Evolutionary conservation across 2,888 invertebrate genomes (phyloP).

Genomic region (Andrena chrysosceles): DNA sequence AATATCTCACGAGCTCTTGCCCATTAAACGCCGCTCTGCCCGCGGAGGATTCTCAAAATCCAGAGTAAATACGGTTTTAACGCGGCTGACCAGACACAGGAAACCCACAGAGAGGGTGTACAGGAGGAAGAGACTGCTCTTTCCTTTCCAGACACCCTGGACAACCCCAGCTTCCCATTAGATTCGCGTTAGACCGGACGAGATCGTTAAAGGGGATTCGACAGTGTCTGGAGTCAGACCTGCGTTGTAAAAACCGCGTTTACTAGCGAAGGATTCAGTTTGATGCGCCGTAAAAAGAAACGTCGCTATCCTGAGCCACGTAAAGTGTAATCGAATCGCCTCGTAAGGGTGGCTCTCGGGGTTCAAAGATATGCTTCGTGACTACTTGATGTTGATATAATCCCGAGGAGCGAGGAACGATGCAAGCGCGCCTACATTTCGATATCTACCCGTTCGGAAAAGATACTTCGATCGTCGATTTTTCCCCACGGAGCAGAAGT

Average conservation of each 20-base stretch:
- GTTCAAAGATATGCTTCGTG: too few species aligned
- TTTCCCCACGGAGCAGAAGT: background rate
- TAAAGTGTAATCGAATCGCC: background rate
- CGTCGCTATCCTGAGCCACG: too few species aligned
- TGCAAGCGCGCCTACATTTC: too few species aligned
- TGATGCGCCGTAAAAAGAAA: slow-evolving; percentile 13
- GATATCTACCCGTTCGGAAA: background rate
- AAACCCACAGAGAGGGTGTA: background rate
- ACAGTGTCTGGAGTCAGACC: slow-evolving; percentile 11
- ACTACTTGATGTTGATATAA: too few species aligned
- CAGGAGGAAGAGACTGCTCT: slow-evolving; percentile 8
- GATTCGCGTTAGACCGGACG: slow-evolving; percentile 68
- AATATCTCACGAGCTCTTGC: slow-evolving; percentile 44
- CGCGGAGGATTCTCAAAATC: slow-evolving; percentile 12
- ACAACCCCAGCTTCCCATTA: slow-evolving; percentile 54
- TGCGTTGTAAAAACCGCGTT: slow-evolving; percentile 37
- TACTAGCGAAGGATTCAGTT: background rate
- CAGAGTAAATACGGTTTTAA: slow-evolving; percentile 50
- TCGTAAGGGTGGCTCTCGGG: too few species aligned
- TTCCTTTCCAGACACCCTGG: slow-evolving; percentile 1
- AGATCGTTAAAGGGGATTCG: slow-evolving; percentile 38
- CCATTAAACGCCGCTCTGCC: slow-evolving; percentile 36
- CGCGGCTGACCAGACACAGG: slow-evolving; percentile 12
- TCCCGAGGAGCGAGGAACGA: too few species aligned
- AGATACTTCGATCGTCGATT: background rate